These are phyloP conservation scores for Gastrophysa polygoni DNA, from an alignment of 2,888 invertebrate genomes.

Conservation along the genomic window DNA sequence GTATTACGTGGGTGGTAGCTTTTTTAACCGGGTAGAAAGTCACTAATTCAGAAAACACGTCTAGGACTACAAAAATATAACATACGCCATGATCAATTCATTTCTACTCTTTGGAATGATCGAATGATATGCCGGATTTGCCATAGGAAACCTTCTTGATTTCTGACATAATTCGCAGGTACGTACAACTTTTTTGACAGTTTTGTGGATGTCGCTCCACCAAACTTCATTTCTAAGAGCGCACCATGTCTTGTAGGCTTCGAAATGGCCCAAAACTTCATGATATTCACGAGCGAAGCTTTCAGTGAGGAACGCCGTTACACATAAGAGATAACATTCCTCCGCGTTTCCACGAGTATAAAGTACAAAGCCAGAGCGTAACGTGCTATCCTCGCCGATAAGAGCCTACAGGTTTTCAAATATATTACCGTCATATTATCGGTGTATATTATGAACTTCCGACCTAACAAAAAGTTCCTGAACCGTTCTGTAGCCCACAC, in stretches of 20 bases:
- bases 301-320: not conserved
- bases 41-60: conserved; percentile 28
- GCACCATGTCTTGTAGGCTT: conserved; percentile 16
- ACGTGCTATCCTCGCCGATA: conserved; percentile 25
- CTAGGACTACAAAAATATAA: conserved; percentile 25
- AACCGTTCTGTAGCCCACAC: conserved; percentile 29
- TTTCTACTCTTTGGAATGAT: not conserved
- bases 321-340: not conserved
- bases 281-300: conserved; percentile 9
- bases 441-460: conserved; percentile 20
- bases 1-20: conserved; percentile 21
- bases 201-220: conserved; percentile 14
- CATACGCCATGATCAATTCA: conserved; percentile 1
- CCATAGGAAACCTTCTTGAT: not conserved
- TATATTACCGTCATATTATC: conserved; percentile 30
- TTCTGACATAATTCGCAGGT: conserved; percentile 25
- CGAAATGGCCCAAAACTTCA: conserved; percentile 21
- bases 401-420: conserved; percentile 28
- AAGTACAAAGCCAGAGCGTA: conserved; percentile 31
- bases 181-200: conserved; percentile 13
- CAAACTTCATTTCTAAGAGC: conserved; percentile 17
- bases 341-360: not conserved
- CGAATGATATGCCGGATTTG: not conserved
- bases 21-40: conserved; percentile 18
- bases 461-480: conserved; percentile 26